Evolutionary conservation across 2,888 invertebrate genomes (phyloP), one percentile per base, ranked within the genome.

Genomic region (Lasioglossum malachurum): DNA sequence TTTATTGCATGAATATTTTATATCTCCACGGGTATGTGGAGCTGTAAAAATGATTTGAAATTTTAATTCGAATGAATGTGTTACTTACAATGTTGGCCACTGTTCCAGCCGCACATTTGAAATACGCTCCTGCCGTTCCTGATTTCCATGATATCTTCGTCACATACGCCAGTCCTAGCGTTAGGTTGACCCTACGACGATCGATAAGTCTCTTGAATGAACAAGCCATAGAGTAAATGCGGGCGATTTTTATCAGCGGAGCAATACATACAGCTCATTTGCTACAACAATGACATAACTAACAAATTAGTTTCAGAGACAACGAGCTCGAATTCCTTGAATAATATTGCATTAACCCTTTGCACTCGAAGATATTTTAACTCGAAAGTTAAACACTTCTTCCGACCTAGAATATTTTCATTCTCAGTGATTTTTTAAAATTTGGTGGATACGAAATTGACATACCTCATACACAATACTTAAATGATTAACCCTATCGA

Each of bases 101-200:
- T 98, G 93, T 98, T 98, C 93, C 98, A 97, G 1, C 98, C 98
- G 93, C 98, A 98, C 16, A 98, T 91, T 23, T 96, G 96, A 88
- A 98, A 96, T 73, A 91, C 77, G 35, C 76, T 94, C 80, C 88
- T 93, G 82, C 94, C 93, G 53, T 92, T 94, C 81, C 90, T 93
- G 78, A 94, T 93, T 91, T 94, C 91, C 93, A 96, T 95, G 35
- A 97, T 96, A 92, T 98, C 98, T 72, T 97, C 97, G 89, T 98
- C 97, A 91, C 98, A 98, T 60, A 97, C 96, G 0, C 98, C 98
- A 0, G 97, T 98, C 46, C 95, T 96, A 79, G 98, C 96, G 93
- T 98, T 98, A 0, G 98, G 98, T 94, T 98, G 98, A 31, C 98
- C 98, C 98, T 97, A 94, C 69, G 95, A 95, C 80, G 75, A 87